Evolutionary conservation across 2,113 vertebrate genomes (phyloP).

Genomic region (Chinchilla lanigera): DNA sequence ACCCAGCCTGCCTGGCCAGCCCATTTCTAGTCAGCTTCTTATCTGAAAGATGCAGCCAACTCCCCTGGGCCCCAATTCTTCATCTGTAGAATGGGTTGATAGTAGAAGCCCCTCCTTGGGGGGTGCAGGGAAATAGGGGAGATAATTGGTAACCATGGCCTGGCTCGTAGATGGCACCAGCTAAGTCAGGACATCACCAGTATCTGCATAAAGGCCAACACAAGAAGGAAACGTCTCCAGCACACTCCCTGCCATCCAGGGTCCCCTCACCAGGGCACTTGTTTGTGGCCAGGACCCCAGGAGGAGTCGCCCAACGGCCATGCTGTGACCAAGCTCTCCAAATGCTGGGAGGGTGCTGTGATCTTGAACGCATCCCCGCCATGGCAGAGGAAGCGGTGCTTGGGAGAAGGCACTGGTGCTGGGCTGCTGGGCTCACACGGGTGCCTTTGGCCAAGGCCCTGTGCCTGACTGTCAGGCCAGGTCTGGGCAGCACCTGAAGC

Average conservation of each 20-base stretch:
- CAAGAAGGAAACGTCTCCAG: neutral
- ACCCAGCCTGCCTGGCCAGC: fast-evolving
- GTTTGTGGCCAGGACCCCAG: fast-evolving
- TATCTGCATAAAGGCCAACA: neutral
- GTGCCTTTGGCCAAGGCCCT: neutral
- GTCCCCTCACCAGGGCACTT: neutral
- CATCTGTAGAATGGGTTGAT: neutral
- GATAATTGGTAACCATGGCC: neutral
- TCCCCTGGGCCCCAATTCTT: too few relatives aligned
- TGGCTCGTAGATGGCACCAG: neutral
- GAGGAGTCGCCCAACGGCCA: neutral
- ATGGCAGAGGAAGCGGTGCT: fast-evolving
- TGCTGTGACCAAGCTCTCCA: neutral
- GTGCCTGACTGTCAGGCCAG: neutral
- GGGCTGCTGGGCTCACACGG: neutral
- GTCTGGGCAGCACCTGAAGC: neutral
- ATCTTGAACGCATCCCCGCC: neutral
- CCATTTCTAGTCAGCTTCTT: fast-evolving
- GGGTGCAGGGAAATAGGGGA: neutral
- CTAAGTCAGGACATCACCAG: neutral
- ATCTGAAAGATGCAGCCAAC: fast-evolving
- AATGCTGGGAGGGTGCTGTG: fast-evolving
- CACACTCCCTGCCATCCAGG: fast-evolving
- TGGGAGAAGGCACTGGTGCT: fast-evolving
- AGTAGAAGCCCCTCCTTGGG: neutral